These are phyloP conservation scores for Linnaemya tessellans DNA, from an alignment of 2,888 invertebrate genomes.

Conservation along the genomic window DNA sequence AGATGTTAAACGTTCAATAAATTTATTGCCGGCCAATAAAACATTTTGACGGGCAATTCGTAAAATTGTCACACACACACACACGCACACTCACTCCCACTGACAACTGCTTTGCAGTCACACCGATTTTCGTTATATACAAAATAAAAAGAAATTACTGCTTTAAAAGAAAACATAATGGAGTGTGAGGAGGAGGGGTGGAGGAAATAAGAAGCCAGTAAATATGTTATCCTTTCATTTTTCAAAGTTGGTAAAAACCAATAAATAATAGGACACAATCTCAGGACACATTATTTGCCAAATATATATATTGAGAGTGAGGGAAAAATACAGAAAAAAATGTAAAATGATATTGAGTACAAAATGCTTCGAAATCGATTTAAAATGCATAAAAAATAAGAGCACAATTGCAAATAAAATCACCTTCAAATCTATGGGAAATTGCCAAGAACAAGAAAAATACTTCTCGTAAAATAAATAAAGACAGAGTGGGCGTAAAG, in stretches of 20 bases:
- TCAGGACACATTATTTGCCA: constrained; percentile 80
- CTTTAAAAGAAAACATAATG: background rate
- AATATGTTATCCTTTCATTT: constrained; percentile 69
- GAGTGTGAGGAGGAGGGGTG: no score
- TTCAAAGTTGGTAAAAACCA: constrained; percentile 62
- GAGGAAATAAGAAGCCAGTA: constrained; percentile 35
- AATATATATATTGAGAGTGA: constrained; percentile 75
- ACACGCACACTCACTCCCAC: constrained; percentile 17
- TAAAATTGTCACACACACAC: constrained; percentile 74
- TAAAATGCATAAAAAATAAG: constrained; percentile 64
- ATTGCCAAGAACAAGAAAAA: constrained; percentile 33
- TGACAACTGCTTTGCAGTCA: constrained; percentile 42
- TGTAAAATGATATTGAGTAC: constrained; percentile 18
- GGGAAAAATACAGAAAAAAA: constrained; percentile 74
- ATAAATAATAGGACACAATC: constrained; percentile 82
- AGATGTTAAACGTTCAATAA: constrained; percentile 53
- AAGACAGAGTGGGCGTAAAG: background rate
- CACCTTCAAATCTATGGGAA: constrained; percentile 52
- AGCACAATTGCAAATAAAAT: constrained; percentile 50
- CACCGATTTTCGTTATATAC: constrained; percentile 17
- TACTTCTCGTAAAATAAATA: background rate
- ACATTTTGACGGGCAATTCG: constrained; percentile 80
- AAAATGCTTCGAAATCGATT: constrained; percentile 64
- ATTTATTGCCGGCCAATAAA: constrained; percentile 79
- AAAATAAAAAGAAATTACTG: constrained; percentile 48